Conservation (phyloP, 2,113 vertebrate genomes). For the Nothoprocta pentlandii region DNA sequence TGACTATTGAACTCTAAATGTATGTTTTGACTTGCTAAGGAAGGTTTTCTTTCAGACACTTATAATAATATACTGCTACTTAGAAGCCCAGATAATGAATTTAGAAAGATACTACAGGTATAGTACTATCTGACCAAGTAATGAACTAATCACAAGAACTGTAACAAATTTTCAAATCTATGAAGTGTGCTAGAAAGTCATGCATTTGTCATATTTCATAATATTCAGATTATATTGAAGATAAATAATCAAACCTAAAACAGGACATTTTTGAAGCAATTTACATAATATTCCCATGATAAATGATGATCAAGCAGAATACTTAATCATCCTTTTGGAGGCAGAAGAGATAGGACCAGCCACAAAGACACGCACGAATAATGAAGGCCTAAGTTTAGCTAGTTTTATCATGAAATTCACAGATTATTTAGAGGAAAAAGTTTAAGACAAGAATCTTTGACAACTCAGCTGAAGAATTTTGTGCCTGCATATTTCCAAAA, state of each 20-base stretch:
- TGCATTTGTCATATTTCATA: not conserved
- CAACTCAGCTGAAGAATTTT: not conserved
- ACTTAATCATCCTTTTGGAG: conserved; percentile 50
- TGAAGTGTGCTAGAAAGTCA: not conserved
- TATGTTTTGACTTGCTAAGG: not conserved
- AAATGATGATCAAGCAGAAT: conserved; percentile 59
- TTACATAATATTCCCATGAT: conserved; percentile 39
- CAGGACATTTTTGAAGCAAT: conserved; percentile 26
- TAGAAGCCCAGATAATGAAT: not conserved
- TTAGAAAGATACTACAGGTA: not conserved
- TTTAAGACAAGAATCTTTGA: not conserved
- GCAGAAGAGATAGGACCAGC: conserved; percentile 7
- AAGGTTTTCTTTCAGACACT: not conserved
- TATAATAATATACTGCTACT: not conserved
- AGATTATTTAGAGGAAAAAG: conserved; percentile 1
- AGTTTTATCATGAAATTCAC: conserved; percentile 29
- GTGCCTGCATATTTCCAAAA: not conserved
- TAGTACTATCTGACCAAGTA: not conserved
- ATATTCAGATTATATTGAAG: not conserved
- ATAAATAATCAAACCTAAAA: conserved; percentile 23
- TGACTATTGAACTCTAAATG: not conserved
- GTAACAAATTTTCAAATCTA: not conserved
- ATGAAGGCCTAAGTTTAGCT: conserved; percentile 11
- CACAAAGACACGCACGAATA: conserved; percentile 32
- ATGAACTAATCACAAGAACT: not conserved